A percentile compares a stretch with the other conserved stretches of the same genome.
phyloP scores from a whole-genome alignment of 2,888 invertebrate species.

The Drosophila imparisetae region DNA sequence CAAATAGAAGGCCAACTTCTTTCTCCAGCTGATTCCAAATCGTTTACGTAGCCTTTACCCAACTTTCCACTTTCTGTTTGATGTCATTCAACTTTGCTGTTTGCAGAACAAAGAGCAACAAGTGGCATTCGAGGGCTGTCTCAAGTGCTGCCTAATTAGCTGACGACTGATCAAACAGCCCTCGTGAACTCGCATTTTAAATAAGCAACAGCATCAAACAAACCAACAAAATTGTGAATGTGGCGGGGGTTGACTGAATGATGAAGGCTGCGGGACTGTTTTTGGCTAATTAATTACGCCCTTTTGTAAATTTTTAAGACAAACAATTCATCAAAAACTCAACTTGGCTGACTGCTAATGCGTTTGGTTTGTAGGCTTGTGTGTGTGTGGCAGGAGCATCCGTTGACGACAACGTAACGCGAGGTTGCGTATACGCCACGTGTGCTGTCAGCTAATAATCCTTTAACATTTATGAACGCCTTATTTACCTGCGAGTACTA shows the following conservation, averaged over 20 bases:
- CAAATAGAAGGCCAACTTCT: background rate
- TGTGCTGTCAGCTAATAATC: slow-evolving; percentile 78
- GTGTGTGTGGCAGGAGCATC: background rate
- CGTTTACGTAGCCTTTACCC: background rate
- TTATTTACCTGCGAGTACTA: slow-evolving; percentile 77
- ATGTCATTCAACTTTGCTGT: slow-evolving; percentile 48
- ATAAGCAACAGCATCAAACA: slow-evolving; percentile 39
- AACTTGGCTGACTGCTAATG: slow-evolving; percentile 52
- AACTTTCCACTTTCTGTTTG: slow-evolving; percentile 9
- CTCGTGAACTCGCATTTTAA: slow-evolving; percentile 55
- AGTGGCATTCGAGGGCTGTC: slow-evolving; percentile 36
- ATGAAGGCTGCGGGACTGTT: slow-evolving; percentile 27
- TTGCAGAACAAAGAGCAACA: slow-evolving; percentile 34
- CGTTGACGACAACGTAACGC: slow-evolving; percentile 26
- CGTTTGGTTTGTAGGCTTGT: slow-evolving; percentile 36
- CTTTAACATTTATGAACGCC: slow-evolving; percentile 78
- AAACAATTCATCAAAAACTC: slow-evolving; percentile 78
- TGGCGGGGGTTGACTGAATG: background rate
- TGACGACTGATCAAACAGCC: slow-evolving; percentile 65
- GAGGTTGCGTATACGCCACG: slow-evolving; percentile 72
- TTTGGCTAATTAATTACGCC: slow-evolving; percentile 74
- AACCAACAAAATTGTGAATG: slow-evolving; percentile 18
- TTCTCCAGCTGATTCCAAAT: background rate
- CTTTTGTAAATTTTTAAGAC: slow-evolving; percentile 75
- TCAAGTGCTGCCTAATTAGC: slow-evolving; percentile 69